These are phyloP conservation scores for Hypanus sabinus DNA, from an alignment of 2,113 vertebrate species.

Conservation along the genomic window DNA sequence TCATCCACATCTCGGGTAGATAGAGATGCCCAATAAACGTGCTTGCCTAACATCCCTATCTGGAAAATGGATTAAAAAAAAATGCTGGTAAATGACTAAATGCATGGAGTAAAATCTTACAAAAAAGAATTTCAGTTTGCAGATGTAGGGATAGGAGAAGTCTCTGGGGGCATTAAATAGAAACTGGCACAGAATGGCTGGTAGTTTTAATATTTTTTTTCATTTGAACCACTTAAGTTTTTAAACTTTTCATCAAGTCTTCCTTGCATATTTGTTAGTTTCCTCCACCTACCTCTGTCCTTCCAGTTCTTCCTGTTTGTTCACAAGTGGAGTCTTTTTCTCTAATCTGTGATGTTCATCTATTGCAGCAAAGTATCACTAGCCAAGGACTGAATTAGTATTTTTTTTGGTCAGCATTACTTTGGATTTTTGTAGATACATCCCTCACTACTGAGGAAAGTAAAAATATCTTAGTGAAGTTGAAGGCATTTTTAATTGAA, in stretches of 20 bases:
- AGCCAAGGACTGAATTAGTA: background rate
- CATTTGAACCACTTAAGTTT: background rate
- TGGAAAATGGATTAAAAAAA: too few relatives aligned
- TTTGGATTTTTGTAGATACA: background rate
- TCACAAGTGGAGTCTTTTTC: background rate
- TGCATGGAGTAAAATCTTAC: background rate
- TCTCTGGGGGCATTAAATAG: background rate
- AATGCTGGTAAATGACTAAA: background rate
- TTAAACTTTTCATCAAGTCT: background rate
- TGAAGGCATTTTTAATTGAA: background rate
- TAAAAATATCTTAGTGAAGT: background rate
- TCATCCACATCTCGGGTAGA: too few relatives aligned
- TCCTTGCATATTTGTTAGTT: too few relatives aligned
- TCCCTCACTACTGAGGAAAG: background rate
- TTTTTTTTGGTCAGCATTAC: background rate
- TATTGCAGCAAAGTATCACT: background rate
- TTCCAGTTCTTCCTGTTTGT: background rate
- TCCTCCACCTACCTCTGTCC: background rate
- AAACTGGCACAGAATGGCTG: background rate
- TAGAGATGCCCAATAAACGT: too few relatives aligned
- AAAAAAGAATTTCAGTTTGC: background rate
- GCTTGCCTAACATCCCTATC: too few relatives aligned
- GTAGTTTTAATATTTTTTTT: background rate
- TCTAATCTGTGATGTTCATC: background rate
- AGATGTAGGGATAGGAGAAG: background rate